Conservation (phyloP, 2,888 invertebrate genomes). For the Diplolepis rosae region DNA sequence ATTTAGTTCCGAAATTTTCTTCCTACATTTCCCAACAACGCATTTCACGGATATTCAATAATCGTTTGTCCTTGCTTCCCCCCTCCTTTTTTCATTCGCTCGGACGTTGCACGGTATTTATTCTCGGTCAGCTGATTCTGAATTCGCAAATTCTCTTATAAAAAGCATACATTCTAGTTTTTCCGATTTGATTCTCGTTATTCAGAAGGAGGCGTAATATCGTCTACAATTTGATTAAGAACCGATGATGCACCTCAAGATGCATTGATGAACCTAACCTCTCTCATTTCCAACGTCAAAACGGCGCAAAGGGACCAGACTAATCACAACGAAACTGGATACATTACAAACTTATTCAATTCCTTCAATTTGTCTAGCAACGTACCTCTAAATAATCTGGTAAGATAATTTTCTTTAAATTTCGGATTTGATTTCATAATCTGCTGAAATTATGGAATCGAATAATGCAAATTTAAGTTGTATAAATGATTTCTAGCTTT, state of each 20-base stretch:
- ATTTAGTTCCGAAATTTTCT: background rate
- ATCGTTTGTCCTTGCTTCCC: constrained; percentile 25
- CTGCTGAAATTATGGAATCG: background rate
- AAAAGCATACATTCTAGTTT: background rate
- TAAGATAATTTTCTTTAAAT: constrained; percentile 45
- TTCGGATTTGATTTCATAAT: background rate
- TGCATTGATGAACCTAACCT: constrained; percentile 71
- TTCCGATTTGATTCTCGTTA: background rate
- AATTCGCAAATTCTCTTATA: constrained; percentile 2
- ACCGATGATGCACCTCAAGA: constrained; percentile 46
- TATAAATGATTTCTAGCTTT: too few relatives aligned
- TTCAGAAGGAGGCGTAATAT: background rate
- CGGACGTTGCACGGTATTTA: constrained; percentile 3
- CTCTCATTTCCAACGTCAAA: constrained; percentile 55
- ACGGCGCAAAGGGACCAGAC: constrained; percentile 62
- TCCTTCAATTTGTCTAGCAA: constrained; percentile 60
- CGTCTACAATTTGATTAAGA: background rate
- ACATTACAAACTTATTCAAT: constrained; percentile 59
- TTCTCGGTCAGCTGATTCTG: constrained; percentile 26
- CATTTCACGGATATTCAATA: constrained; percentile 30
- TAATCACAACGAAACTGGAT: constrained; percentile 58
- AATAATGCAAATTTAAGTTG: background rate
- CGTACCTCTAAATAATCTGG: constrained; percentile 51
- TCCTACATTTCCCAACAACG: background rate
- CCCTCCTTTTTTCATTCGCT: background rate